Evolutionary conservation across 2,888 invertebrate species (phyloP), one percentile per base, ranked within the genome.

Genomic region (Rhogogaster chlorosoma): DNA sequence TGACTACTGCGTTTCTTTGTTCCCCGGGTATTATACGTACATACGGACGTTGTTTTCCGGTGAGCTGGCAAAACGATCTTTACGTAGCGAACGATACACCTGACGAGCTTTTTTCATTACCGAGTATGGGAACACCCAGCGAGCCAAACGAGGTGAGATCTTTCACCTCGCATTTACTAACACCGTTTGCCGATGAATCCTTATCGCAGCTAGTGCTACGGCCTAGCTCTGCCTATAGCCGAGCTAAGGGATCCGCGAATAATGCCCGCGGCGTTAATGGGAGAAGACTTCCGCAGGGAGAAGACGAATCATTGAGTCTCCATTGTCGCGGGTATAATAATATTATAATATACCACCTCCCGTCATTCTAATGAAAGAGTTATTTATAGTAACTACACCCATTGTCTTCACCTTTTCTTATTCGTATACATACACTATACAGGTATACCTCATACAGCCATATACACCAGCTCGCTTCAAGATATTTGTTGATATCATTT

Each of bases 271-370:
- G 53, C 77, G n/a, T 53, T 77, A 77, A 77, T 77, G 77, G 77
- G n/a, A n/a, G n/a, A n/a, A n/a, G n/a, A 53, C 77, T 77, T 77
- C 77, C 77, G 77, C 53, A 77, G 32, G 49, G 32, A 53, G 77
- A 18, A 77, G 77, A 53, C 77, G 77, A 53, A 77, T 77, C 77
- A 38, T 53, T 26, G 26, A 29, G 77, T 77, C 53, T 29, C 77
- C 77, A 77, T 77, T 77, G 77, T 77, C n/a, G 29, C 77, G 32
- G 53, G 77, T 77, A 77, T 77, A 53, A 77, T 77, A 77, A 77
- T 77, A 77, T 77, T 38, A 53, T 73, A 29, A 32, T 67, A 67
- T 32, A 67, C 26, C 67, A 18, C 67, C 32, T 45, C 75, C 71
- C 32, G 77, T 38, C 38, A 10, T 77, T 29, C 29, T 18, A 77